Evolutionary conservation across 2,113 vertebrate genomes (phyloP).

Genomic region (Thinocorus orbignyianus): DNA sequence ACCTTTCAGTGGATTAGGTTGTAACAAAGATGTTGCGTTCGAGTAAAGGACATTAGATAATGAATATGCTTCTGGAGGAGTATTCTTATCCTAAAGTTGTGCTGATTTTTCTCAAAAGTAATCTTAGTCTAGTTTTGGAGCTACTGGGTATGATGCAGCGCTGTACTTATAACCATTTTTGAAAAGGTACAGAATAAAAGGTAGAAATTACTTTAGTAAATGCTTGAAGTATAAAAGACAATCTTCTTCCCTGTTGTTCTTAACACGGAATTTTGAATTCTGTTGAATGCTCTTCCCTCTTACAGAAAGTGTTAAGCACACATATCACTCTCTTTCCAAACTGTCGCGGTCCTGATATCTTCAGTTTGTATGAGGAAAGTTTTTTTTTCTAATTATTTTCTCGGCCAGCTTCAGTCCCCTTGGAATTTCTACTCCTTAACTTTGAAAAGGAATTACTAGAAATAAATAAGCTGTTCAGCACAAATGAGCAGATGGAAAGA

Average conservation of each 20-base stretch:
- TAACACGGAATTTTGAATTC: background rate
- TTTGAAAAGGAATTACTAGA: background rate
- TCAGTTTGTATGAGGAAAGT: background rate
- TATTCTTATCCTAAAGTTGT: background rate
- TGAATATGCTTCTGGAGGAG: background rate
- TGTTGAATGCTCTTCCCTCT: background rate
- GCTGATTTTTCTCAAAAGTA: background rate
- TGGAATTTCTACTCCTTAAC: background rate
- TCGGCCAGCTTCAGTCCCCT: background rate
- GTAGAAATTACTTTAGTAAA: background rate
- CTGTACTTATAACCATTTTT: background rate
- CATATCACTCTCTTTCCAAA: background rate
- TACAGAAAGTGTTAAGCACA: background rate
- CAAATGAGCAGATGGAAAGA: background rate
- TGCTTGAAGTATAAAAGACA: background rate
- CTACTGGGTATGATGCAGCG: background rate
- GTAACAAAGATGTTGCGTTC: background rate
- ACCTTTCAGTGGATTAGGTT: slow-evolving; percentile 39
- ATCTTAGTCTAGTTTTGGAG: background rate
- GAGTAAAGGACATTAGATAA: background rate
- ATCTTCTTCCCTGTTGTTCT: background rate
- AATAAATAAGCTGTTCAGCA: background rate
- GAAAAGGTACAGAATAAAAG: background rate
- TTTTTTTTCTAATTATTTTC: background rate
- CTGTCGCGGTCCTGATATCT: background rate